Evolutionary conservation across 2,113 vertebrate genomes (phyloP).

Genomic region (Oplegnathus fasciatus): DNA sequence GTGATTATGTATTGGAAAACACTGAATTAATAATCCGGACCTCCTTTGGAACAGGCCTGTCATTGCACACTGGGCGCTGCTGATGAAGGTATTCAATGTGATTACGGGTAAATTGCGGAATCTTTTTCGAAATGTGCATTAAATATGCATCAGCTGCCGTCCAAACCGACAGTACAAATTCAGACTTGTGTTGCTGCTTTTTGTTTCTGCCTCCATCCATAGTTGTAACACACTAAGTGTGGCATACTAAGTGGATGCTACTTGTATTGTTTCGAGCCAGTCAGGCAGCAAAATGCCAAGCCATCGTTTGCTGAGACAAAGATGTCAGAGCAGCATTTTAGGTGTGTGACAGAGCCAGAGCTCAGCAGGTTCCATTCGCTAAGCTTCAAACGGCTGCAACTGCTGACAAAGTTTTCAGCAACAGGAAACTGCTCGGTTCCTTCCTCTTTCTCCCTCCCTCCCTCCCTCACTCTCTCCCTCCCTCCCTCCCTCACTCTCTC

Average conservation of each 20-base stretch:
- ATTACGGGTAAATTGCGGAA: conserved; percentile 22
- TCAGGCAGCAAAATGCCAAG: conserved; percentile 59
- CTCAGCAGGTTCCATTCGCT: conserved; percentile 55
- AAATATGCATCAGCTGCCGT: conserved; percentile 46
- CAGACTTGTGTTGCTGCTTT: background rate
- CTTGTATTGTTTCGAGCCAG: conserved; percentile 45
- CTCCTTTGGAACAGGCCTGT: background rate
- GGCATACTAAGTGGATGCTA: conserved; percentile 38
- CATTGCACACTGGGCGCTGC: background rate
- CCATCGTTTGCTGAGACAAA: conserved; percentile 58
- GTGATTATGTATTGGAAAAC: conserved; percentile 41
- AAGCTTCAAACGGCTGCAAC: conserved; percentile 70
- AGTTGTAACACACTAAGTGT: too few species aligned
- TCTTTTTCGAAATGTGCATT: conserved; percentile 16
- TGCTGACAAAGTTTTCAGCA: conserved; percentile 77
- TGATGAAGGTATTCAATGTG: conserved; percentile 36
- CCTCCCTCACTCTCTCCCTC: conserved; percentile 49
- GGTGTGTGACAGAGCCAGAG: conserved; percentile 44
- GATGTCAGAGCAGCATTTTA: conserved; percentile 60
- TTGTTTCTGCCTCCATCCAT: conserved; percentile 11
- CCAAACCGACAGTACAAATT: conserved; percentile 18
- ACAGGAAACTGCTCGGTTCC: conserved; percentile 84
- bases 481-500: conserved; percentile 3
- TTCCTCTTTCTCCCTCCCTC: conserved; percentile 68
- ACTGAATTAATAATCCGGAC: conserved; percentile 19